Evolutionary conservation across 92 coral and sea anemone genomes (phyloP).

Genomic region (Siderastrea siderea): DNA sequence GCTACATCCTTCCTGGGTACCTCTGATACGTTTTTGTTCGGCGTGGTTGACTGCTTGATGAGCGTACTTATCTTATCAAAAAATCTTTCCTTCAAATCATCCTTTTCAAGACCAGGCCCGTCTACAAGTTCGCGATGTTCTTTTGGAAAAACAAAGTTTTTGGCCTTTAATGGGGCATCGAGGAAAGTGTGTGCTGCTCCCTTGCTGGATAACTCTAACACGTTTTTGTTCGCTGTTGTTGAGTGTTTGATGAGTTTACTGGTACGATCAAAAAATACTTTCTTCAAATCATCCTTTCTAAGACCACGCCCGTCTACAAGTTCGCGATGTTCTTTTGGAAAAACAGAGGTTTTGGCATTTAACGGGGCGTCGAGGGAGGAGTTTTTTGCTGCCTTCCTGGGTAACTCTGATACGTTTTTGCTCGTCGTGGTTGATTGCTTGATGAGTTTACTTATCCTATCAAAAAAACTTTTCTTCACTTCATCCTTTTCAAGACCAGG

Average conservation of each 20-base stretch:
- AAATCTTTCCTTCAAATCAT: background rate
- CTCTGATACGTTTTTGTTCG: background rate
- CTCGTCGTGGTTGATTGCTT: background rate
- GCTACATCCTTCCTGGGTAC: background rate
- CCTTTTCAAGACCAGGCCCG: background rate
- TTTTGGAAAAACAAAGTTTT: background rate
- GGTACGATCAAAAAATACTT: background rate
- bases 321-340: background rate
- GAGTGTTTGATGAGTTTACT: background rate
- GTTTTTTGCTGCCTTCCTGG: background rate
- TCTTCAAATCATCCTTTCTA: background rate
- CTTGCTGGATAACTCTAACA: background rate
- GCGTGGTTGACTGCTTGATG: background rate
- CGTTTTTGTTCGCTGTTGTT: background rate
- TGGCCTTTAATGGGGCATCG: constrained; percentile 26
- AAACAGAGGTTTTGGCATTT: background rate
- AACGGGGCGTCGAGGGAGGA: constrained; percentile 12
- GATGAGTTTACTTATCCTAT: background rate
- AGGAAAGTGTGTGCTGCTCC: no score
- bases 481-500: background rate
- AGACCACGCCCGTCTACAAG: background rate
- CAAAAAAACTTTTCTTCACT: background rate
- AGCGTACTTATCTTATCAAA: background rate
- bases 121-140: background rate
- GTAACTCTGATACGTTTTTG: background rate